Evolutionary conservation across 2,888 invertebrate genomes (phyloP), one percentile per base, ranked within the genome.

Genomic region (Theretra japonica): DNA sequence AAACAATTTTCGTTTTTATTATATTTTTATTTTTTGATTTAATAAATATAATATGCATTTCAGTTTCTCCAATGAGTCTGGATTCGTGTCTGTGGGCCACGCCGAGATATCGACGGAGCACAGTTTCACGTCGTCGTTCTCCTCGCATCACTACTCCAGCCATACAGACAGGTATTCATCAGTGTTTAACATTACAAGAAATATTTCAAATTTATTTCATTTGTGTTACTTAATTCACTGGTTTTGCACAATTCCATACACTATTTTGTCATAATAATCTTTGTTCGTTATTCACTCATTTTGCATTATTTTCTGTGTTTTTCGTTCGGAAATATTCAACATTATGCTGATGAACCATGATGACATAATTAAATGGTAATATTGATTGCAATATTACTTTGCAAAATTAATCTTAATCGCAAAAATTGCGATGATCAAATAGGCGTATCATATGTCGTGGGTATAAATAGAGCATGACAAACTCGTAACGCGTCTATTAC

Each of bases 31-130:
- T 15, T 71, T 53, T 69, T 68, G 56, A 62, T 74, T 72, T 6
- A 53, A 2, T 2, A 30, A 70, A 68, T 74, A 41, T 74, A 30
- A 23, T 72, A 62, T 71, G 71, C 68, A 70, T 78, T 82, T 76
- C 68, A 95, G 94, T 83, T 95, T 94, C 86, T 95, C 95, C 78
- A 95, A 94, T 80, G 95, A 95, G 86, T 95, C 95, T 69, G 95
- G 95, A 72, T 95, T 95, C 85, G 94, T 93, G 76, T 94, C 94
- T 30, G 94, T 94, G 83, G 94, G 94, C 68, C 94, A 94, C 80
- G 86, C 92, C 68, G 94, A 94, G 85, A 87, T 91, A 77, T 89
- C 92, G 28, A 90, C 92, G 70, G 94, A 94, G 78, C 93, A 93
- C 80, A 91, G 89, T 82, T 94, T 92, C 81, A 91, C 92, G 17